phyloP scores from a whole-genome alignment of 2,797 vertebrate genomes.

The Malurus leucopterus region DNA sequence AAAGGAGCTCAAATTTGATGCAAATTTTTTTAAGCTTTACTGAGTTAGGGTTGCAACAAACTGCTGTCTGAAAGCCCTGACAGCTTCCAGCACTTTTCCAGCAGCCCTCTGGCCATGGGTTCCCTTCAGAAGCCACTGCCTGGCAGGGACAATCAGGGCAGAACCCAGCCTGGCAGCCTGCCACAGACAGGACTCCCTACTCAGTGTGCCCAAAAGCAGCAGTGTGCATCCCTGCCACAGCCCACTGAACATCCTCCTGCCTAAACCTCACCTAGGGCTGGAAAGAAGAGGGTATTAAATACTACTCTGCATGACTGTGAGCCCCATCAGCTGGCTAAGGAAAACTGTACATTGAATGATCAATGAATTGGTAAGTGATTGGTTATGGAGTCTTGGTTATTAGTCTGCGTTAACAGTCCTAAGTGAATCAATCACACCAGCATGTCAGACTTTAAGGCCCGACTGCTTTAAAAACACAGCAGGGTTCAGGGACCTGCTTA shows the following conservation, averaged over 20 bases:
- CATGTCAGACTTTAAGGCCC: background rate
- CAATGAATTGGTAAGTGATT: background rate
- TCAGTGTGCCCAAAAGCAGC: background rate
- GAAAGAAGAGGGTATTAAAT: background rate
- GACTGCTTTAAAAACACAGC: background rate
- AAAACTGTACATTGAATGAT: background rate
- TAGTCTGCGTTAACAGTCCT: background rate
- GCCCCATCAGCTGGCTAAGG: background rate
- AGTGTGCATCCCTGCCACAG: accelerated
- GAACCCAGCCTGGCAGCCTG: background rate
- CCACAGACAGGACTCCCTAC: background rate
- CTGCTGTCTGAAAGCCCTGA: background rate
- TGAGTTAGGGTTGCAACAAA: background rate
- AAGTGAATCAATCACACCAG: background rate
- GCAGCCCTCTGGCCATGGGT: background rate
- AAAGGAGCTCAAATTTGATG: background rate
- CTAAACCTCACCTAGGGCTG: background rate
- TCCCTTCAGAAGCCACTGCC: background rate
- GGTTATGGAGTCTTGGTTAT: background rate
- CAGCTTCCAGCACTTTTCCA: background rate
- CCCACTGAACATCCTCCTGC: background rate
- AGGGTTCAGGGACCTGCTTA: background rate
- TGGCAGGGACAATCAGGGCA: background rate
- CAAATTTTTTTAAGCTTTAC: background rate
- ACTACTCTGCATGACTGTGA: accelerated